These are phyloP conservation scores for Enteromius unitaeniatus DNA, from an alignment of 2,797 vertebrate genomes.

Conservation along the genomic window DNA sequence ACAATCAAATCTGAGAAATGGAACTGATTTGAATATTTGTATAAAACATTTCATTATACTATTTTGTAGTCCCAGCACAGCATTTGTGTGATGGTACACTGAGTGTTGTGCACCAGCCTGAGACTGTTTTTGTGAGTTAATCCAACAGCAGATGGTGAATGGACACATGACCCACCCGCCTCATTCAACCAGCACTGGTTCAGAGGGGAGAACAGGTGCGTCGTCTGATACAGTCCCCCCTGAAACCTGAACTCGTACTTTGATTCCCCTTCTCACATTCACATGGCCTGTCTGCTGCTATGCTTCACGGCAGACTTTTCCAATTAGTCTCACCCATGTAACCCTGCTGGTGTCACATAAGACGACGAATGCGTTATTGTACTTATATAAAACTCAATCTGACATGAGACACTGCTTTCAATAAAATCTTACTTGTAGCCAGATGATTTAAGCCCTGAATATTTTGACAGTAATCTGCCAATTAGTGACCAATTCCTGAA, in stretches of 20 bases:
- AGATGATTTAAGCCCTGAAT: conserved; percentile 48
- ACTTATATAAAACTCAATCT: conserved; percentile 67
- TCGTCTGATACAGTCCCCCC: conserved; percentile 41
- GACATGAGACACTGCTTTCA: conserved; percentile 49
- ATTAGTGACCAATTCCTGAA: conserved; percentile 20
- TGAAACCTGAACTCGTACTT: conserved; percentile 53
- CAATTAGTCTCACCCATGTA: conserved; percentile 62
- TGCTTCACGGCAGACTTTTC: conserved; percentile 63
- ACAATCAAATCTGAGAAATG: conserved; percentile 1
- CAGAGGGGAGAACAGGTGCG: conserved; percentile 56
- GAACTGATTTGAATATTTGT: conserved; percentile 17
- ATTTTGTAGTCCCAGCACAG: conserved; percentile 23
- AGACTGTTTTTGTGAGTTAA: conserved; percentile 11
- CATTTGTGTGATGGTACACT: conserved; percentile 43
- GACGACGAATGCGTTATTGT: conserved; percentile 60
- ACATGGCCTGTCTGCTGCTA: conserved; percentile 46
- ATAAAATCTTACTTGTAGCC: conserved; percentile 58
- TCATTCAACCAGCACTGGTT: conserved; percentile 41
- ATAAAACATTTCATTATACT: conserved; percentile 33
- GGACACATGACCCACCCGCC: conserved; percentile 46
- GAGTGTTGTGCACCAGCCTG: neutral
- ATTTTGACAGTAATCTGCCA: neutral
- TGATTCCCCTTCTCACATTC: conserved; percentile 33
- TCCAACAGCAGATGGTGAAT: conserved; percentile 53
- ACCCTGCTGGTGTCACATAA: conserved; percentile 53